phyloP scores from a whole-genome alignment of 2,113 vertebrate genomes.

The Telmatochromis sp. region DNA sequence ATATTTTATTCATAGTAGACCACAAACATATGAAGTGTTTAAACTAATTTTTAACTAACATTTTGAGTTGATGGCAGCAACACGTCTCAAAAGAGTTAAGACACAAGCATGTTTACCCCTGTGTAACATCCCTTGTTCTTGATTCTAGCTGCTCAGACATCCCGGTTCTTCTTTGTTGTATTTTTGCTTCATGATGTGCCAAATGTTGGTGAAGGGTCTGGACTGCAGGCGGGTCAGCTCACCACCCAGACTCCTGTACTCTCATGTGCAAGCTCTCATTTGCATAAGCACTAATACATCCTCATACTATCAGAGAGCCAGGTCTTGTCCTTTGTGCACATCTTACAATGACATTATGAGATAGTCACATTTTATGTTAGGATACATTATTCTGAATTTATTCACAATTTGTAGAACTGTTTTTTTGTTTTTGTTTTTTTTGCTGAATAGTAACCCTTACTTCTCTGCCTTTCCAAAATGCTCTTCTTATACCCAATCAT shows the following conservation, averaged over 20 bases:
- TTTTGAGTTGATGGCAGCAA: not conserved
- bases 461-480: not conserved
- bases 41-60: not conserved
- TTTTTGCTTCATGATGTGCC: not conserved
- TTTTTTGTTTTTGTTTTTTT: fast-evolving
- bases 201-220: not conserved
- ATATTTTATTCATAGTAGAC: not conserved
- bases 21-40: not conserved
- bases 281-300: not conserved
- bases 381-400: not conserved
- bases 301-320: not conserved
- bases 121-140: not conserved
- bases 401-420: not conserved
- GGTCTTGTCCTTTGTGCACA: not conserved
- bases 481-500: not conserved
- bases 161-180: not conserved
- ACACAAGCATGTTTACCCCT: not conserved
- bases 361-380: not conserved
- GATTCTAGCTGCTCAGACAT: not conserved
- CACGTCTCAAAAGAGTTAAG: not conserved
- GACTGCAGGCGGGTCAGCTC: not conserved
- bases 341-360: not conserved
- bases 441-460: not conserved
- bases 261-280: not conserved
- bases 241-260: not conserved